Percentiles rank a stretch among this genome's conserved stretches.
phyloP scores from a whole-genome alignment of 2,113 vertebrate genomes.

The Charadrius vociferus region DNA sequence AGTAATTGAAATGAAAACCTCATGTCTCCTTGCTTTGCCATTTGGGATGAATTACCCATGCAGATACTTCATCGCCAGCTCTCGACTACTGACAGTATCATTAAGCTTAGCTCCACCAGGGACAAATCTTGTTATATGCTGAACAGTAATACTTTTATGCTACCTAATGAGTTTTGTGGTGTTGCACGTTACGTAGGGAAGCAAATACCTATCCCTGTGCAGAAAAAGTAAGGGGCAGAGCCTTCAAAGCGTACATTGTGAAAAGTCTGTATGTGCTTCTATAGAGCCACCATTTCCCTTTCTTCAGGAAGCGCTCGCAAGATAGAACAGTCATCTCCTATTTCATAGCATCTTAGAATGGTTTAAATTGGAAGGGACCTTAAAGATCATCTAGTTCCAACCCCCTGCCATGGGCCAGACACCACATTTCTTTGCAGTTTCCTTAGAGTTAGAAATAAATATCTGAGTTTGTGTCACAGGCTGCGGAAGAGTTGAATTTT shows the following conservation, averaged over 20 bases:
- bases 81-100: slow-evolving; percentile 12
- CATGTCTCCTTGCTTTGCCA: neutral
- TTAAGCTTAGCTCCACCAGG: slow-evolving; percentile 26
- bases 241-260: slow-evolving; percentile 4
- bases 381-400: too few relatives aligned
- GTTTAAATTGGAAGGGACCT: too few relatives aligned
- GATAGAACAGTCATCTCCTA: neutral
- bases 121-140: slow-evolving; percentile 8
- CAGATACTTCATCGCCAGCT: neutral
- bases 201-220: neutral
- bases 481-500: neutral
- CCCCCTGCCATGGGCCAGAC: too few relatives aligned
- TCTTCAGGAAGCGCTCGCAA: neutral
- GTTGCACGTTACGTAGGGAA: neutral
- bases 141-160: slow-evolving; percentile 53
- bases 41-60: slow-evolving; percentile 33
- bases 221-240: neutral
- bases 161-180: slow-evolving; percentile 18
- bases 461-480: neutral
- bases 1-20: slow-evolving; percentile 52
- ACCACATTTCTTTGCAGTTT: neutral
- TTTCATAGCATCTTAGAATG: too few relatives aligned
- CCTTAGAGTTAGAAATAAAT: neutral
- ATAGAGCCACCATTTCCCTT: neutral
- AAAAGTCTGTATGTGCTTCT: neutral